These are phyloP conservation scores for Sclerurus mexicanus DNA, from an alignment of 2,113 vertebrate genomes.

Conservation along the genomic window DNA sequence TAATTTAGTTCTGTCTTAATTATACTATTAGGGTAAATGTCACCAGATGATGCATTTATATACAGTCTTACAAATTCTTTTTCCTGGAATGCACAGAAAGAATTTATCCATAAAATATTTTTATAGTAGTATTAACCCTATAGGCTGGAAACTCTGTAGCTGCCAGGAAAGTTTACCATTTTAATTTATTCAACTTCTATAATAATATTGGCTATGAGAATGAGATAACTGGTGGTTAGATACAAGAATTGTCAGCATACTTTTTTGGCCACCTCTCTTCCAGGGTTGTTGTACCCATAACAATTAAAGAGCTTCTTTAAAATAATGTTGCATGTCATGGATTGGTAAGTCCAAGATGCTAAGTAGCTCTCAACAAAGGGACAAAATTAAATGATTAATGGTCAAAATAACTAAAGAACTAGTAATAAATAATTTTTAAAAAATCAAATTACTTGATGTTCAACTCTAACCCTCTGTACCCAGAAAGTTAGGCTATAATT, in stretches of 20 bases:
- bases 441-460: neutral
- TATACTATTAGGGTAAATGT: conserved; percentile 42
- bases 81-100: neutral
- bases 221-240: neutral
- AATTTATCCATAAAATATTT: neutral
- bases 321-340: neutral
- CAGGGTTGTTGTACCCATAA: neutral
- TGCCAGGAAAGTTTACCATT: neutral
- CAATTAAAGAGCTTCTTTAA: neutral
- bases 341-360: neutral
- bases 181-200: neutral
- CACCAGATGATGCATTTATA: conserved; percentile 19
- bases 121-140: neutral
- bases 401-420: neutral
- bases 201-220: neutral
- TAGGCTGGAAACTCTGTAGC: neutral
- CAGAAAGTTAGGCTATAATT: neutral
- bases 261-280: neutral
- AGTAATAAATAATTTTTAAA: neutral
- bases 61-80: neutral
- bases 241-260: neutral
- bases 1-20: conserved; percentile 46
- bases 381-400: neutral
- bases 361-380: neutral
- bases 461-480: neutral